These are phyloP conservation scores for Microctenopoma lineatum DNA, from an alignment of 2,797 vertebrate species.

Conservation along the genomic window DNA sequence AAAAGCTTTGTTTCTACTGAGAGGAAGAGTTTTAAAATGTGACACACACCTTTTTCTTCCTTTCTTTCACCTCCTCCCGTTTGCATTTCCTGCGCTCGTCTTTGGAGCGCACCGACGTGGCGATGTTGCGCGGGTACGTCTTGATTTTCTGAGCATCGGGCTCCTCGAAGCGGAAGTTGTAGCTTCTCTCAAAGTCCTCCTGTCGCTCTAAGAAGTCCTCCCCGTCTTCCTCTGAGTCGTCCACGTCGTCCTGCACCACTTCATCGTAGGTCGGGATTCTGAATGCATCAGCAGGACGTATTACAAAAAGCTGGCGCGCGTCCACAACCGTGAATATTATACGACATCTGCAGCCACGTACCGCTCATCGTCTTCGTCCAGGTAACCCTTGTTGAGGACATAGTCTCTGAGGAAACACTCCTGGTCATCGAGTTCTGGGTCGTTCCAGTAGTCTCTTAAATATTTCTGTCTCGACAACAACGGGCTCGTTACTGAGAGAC, in stretches of 20 bases:
- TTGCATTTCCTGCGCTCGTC: slow-evolving; percentile 89
- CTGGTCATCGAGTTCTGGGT: slow-evolving; percentile 88
- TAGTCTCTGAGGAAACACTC: slow-evolving; percentile 93
- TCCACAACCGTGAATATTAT: no score
- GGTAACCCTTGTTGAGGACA: slow-evolving; percentile 88
- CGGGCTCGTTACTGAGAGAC: neutral
- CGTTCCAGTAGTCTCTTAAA: slow-evolving; percentile 89
- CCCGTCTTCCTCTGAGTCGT: slow-evolving; percentile 91
- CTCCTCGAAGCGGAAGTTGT: slow-evolving; percentile 95
- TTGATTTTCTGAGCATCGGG: slow-evolving; percentile 86
- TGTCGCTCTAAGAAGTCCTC: slow-evolving; percentile 89
- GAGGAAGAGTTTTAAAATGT: neutral
- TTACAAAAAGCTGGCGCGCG: no score
- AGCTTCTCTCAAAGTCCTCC: slow-evolving; percentile 90
- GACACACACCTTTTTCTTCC: slow-evolving; percentile 85
- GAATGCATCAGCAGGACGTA: neutral
- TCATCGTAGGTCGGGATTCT: slow-evolving; percentile 83
- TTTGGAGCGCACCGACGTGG: slow-evolving; percentile 89
- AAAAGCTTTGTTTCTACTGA: no score
- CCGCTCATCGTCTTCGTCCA: slow-evolving; percentile 71
- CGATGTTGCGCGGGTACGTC: slow-evolving; percentile 89
- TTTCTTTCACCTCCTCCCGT: slow-evolving; percentile 85
- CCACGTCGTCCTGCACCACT: slow-evolving; percentile 82
- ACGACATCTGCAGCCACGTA: slow-evolving; percentile 39
- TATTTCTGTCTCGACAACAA: slow-evolving; percentile 80